Evolutionary conservation across 2,888 invertebrate genomes (phyloP).

Genomic region (Sinhomidia bicolor): DNA sequence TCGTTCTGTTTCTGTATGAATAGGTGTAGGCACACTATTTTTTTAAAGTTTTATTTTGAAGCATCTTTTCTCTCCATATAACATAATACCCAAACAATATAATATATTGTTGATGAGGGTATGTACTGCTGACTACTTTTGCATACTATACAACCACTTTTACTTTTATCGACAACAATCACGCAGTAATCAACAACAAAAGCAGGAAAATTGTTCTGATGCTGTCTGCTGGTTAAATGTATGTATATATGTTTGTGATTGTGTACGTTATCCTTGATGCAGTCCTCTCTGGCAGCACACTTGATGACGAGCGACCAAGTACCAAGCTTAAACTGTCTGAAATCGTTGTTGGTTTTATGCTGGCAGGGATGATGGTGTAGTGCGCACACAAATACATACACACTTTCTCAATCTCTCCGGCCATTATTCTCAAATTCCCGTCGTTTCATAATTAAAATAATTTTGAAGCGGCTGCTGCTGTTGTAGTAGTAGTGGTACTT

Average conservation of each 20-base stretch:
- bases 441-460: slow-evolving; percentile 31
- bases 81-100: not conserved
- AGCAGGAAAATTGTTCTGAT: not conserved
- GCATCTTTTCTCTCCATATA: not conserved
- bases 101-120: slow-evolving; percentile 6
- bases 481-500: not conserved
- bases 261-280: not conserved
- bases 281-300: not conserved
- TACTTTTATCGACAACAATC: slow-evolving; percentile 23
- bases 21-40: not conserved
- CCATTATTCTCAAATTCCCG: not conserved
- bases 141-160: too few relatives aligned
- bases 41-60: too few relatives aligned
- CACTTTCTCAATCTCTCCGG: not conserved
- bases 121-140: not conserved
- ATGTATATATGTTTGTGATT: not conserved
- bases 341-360: slow-evolving; percentile 6
- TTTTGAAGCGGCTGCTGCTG: not conserved
- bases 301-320: not conserved
- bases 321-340: slow-evolving; percentile 22
- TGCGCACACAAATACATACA: too few relatives aligned
- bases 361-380: not conserved
- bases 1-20: not conserved
- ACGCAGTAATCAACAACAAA: slow-evolving; percentile 20
- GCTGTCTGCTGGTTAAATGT: slow-evolving; percentile 7